Percentiles rank a stretch among this genome's conserved stretches.
phyloP scores from a whole-genome alignment of 2,888 invertebrate species.

The Tiphia femorata region DNA sequence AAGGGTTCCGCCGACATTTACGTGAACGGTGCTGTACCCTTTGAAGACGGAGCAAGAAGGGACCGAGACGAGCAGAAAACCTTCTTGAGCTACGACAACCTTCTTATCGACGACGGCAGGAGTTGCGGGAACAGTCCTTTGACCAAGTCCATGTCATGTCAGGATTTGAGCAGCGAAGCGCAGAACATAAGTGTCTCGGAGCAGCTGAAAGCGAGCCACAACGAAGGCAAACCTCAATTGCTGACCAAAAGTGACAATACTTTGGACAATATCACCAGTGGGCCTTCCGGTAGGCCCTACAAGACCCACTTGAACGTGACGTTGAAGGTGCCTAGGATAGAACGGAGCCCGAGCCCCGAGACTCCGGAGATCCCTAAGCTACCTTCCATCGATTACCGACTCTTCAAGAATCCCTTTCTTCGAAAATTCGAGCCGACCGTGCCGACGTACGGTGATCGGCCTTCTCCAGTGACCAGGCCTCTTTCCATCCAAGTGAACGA shows the following conservation, averaged over 20 bases:
- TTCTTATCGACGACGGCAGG: slow-evolving; percentile 34
- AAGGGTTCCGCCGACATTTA: slow-evolving; percentile 60
- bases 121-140: slow-evolving; percentile 34
- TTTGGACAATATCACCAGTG: slow-evolving; percentile 40
- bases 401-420: slow-evolving; percentile 59
- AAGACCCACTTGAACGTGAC: slow-evolving; percentile 65
- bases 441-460: slow-evolving; percentile 35
- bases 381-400: slow-evolving; percentile 55
- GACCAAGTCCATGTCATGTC: slow-evolving; percentile 60
- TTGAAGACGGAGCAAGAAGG: background rate
- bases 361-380: slow-evolving; percentile 58
- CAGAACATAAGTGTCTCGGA: slow-evolving; percentile 30
- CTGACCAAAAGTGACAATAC: slow-evolving; percentile 58
- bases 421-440: slow-evolving; percentile 47
- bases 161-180: slow-evolving; percentile 52
- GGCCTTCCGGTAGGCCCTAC: slow-evolving; percentile 52
- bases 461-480: slow-evolving; percentile 49
- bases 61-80: slow-evolving; percentile 36
- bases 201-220: slow-evolving; percentile 37
- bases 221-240: slow-evolving; percentile 41
- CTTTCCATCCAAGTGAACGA: slow-evolving; percentile 48
- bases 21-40: slow-evolving; percentile 51
- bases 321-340: slow-evolving; percentile 40
- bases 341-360: slow-evolving; percentile 34
- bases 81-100: slow-evolving; percentile 57